Conservation (phyloP, 2,797 vertebrate genomes). For the Sarcophilus harrisii region DNA sequence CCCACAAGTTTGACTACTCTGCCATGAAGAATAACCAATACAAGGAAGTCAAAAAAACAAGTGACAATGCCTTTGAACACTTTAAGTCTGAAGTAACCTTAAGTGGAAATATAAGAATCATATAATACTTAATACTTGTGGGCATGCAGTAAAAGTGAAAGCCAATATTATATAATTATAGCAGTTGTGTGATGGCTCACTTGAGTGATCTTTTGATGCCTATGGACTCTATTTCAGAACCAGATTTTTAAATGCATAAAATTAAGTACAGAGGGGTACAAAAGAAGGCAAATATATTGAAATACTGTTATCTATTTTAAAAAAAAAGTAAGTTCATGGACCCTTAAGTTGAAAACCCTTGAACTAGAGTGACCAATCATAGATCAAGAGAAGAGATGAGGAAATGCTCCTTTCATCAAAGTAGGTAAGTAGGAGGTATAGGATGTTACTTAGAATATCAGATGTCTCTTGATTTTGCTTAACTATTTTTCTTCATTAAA, state of each 20-base stretch:
- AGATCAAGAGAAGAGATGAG: not conserved
- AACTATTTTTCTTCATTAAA: not conserved
- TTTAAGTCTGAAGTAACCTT: not conserved
- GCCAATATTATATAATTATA: not conserved
- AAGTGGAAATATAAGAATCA: not conserved
- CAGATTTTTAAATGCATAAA: not conserved
- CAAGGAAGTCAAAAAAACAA: not conserved
- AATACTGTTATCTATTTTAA: not conserved
- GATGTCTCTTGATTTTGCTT: not conserved
- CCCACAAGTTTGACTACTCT: not conserved
- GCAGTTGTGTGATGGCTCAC: not conserved
- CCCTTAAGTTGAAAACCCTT: not conserved
- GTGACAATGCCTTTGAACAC: not conserved
- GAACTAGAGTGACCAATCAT: not conserved
- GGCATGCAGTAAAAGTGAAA: not conserved
- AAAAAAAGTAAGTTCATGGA: not conserved
- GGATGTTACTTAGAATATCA: not conserved
- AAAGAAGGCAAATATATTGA: not conserved
- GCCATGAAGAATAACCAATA: not conserved
- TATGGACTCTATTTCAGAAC: not conserved
- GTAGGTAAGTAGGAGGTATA: not conserved
- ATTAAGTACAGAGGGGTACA: not conserved
- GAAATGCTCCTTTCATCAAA: not conserved
- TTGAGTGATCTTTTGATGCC: not conserved
- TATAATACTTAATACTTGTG: too few species aligned